phyloP scores from a whole-genome alignment of 2,113 vertebrate genomes.

The Heterochromis multidens region DNA sequence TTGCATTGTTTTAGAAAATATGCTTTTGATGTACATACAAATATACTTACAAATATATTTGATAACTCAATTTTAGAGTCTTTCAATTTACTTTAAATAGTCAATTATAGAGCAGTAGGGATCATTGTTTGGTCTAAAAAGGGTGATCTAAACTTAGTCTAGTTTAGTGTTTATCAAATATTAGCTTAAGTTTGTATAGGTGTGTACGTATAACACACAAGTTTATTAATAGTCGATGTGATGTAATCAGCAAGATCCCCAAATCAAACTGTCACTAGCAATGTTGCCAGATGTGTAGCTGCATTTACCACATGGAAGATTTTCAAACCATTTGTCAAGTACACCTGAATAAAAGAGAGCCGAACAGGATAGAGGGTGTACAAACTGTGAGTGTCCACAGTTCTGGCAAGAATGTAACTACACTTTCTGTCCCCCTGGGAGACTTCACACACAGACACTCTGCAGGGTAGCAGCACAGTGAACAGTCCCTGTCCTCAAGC shows the following conservation, averaged over 20 bases:
- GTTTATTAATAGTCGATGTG: not conserved
- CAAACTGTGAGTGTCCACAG: slow-evolving; percentile 9
- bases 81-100: not conserved
- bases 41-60: not conserved
- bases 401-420: slow-evolving; percentile 20
- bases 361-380: not conserved
- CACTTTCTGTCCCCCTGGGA: slow-evolving; percentile 19
- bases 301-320: not conserved
- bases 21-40: not conserved
- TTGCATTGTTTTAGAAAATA: not conserved
- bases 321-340: not conserved
- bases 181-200: not conserved
- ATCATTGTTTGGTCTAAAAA: not conserved
- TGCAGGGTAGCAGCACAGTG: slow-evolving; percentile 9
- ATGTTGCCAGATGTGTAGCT: not conserved
- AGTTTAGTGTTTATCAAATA: not conserved
- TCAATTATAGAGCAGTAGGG: not conserved
- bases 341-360: not conserved
- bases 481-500: slow-evolving; percentile 23
- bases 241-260: not conserved
- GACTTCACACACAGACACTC: slow-evolving; percentile 12
- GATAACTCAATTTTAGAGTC: not conserved
- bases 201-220: not conserved
- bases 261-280: not conserved
- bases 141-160: not conserved